These are phyloP conservation scores for Nothobranchius furzeri DNA, from an alignment of 2,113 vertebrate species.

Conservation along the genomic window DNA sequence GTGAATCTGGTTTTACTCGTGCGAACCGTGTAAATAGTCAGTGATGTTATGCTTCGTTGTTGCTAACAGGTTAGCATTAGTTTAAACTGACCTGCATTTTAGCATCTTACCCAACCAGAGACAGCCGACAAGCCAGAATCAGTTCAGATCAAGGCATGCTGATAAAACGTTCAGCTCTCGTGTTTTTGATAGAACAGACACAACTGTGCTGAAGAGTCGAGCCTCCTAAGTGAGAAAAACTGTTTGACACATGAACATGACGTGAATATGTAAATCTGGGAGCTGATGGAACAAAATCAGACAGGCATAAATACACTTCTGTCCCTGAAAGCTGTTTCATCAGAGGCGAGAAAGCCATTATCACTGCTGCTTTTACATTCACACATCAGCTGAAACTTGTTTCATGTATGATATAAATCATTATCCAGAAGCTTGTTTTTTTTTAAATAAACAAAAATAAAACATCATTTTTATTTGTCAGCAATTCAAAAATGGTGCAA, in stretches of 20 bases:
- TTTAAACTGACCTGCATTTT: no score
- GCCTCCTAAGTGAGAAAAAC: conserved; percentile 21
- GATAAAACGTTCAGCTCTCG: conserved; percentile 6
- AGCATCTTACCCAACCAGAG: no score
- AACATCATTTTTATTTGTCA: no score
- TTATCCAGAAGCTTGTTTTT: neutral
- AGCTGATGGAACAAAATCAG: conserved; percentile 31
- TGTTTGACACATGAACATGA: conserved; percentile 25
- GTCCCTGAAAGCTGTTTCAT: conserved; percentile 17
- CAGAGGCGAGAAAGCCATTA: conserved; percentile 16
- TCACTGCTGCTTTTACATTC: neutral
- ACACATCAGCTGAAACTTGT: neutral
- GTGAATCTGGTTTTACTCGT: no score
- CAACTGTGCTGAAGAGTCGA: neutral
- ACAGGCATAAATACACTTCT: conserved; percentile 21
- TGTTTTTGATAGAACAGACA: neutral
- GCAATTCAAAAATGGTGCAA: no score
- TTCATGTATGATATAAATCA: neutral
- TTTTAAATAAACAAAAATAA: neutral
- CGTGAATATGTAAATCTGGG: conserved; percentile 16
- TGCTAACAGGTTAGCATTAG: no score
- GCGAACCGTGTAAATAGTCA: no score
- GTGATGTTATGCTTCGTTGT: no score
- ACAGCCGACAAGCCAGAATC: no score
- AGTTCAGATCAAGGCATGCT: neutral